Conservation (phyloP, 2,113 vertebrate genomes). For the Callipepla californica region DNA sequence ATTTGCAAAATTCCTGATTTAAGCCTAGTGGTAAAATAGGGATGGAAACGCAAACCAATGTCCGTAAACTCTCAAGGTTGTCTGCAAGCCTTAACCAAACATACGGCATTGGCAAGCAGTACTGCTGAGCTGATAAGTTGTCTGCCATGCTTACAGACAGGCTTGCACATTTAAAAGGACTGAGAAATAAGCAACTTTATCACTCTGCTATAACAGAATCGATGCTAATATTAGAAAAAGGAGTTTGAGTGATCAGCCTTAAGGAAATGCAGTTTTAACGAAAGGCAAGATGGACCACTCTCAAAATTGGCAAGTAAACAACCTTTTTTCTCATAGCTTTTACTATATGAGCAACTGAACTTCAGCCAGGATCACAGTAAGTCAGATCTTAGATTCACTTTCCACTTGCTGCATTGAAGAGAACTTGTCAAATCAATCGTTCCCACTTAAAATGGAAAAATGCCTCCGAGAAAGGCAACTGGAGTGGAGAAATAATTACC, state of each 20-base stretch:
- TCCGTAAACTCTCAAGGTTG: background rate
- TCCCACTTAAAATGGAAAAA: background rate
- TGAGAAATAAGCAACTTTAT: conserved; percentile 19
- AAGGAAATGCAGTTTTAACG: background rate
- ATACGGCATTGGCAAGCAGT: background rate
- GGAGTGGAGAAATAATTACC: background rate
- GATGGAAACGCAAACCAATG: background rate
- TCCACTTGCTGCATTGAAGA: background rate
- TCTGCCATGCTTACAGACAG: conserved; percentile 3
- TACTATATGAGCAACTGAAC: background rate
- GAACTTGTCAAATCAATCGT: background rate
- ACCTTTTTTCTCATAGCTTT: background rate
- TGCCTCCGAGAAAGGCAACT: fast-evolving
- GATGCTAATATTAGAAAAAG: conserved; percentile 3
- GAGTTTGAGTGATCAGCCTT: background rate
- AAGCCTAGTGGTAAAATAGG: background rate
- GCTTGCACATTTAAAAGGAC: background rate
- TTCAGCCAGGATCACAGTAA: background rate
- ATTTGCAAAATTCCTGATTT: background rate
- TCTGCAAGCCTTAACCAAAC: background rate
- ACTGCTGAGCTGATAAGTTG: conserved; percentile 16
- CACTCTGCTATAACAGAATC: background rate
- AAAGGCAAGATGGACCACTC: background rate
- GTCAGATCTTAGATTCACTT: background rate
- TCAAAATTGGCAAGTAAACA: background rate